Evolutionary conservation across 2,797 vertebrate species (phyloP).

Genomic region (Borostomias antarcticus): DNA sequence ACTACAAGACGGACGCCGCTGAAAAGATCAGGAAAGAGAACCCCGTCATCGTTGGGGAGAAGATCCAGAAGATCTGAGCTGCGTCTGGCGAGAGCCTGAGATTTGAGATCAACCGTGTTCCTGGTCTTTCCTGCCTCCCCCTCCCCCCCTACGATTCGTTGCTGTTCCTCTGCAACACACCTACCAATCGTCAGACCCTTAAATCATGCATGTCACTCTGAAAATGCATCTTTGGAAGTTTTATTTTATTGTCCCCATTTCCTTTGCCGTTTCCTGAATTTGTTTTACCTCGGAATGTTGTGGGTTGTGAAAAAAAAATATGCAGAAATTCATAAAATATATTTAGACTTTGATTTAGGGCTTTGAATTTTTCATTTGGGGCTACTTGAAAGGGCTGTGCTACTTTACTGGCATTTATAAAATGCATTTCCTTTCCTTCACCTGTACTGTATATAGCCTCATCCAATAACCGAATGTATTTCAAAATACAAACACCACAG

Average conservation of each 20-base stretch:
- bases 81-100: background rate
- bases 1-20: constrained; percentile 90
- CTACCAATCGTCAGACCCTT: constrained; percentile 69
- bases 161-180: constrained; percentile 60
- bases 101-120: constrained; percentile 42
- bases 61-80: constrained; percentile 80
- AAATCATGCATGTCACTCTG: constrained; percentile 82
- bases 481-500: constrained; percentile 63
- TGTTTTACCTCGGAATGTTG: constrained; percentile 43
- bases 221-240: constrained; percentile 76
- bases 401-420: constrained; percentile 80
- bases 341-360: constrained; percentile 80
- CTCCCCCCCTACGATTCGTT: constrained; percentile 60
- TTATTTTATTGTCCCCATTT: constrained; percentile 42
- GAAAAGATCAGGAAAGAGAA: constrained; percentile 93
- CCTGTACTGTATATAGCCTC: constrained; percentile 69
- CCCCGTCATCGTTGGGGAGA: constrained; percentile 87
- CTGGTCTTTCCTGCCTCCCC: constrained; percentile 59
- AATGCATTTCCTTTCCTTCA: constrained; percentile 57
- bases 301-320: constrained; percentile 73
- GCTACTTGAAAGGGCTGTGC: constrained; percentile 74
- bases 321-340: constrained; percentile 75
- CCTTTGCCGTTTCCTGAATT: constrained; percentile 67
- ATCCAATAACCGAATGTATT: constrained; percentile 80
- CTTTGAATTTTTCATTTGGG: constrained; percentile 72